Evolutionary conservation across 2,888 invertebrate species (phyloP).

Genomic region (Hydrotaea diabolus): DNA sequence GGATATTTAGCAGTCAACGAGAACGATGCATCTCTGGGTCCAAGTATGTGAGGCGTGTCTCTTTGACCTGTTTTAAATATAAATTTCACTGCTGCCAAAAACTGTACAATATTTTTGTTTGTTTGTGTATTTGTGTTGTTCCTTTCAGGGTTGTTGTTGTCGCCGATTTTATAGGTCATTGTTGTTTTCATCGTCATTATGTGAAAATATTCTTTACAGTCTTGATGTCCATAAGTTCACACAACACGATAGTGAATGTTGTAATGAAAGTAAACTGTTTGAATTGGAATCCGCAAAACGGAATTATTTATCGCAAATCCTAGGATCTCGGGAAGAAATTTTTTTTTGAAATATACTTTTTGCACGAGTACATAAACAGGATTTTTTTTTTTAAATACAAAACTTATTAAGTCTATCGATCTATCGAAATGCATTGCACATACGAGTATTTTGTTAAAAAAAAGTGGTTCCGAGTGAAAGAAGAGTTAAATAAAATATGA

Average conservation of each 20-base stretch:
- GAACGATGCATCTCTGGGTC: background rate
- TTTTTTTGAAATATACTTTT: too few relatives aligned
- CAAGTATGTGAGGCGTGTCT: slow-evolving; percentile 47
- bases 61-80: slow-evolving; percentile 44
- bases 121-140: background rate
- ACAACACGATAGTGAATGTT: background rate
- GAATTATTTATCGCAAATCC: too few relatives aligned
- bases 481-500: too few relatives aligned
- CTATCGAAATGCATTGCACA: too few relatives aligned
- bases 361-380: too few relatives aligned
- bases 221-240: background rate
- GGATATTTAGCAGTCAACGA: background rate
- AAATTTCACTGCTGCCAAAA: slow-evolving; percentile 44
- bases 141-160: slow-evolving; percentile 4
- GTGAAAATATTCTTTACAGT: slow-evolving; percentile 43
- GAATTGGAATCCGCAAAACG: too few relatives aligned
- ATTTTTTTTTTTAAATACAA: too few relatives aligned
- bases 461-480: too few relatives aligned
- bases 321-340: too few relatives aligned
- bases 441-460: too few relatives aligned
- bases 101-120: background rate
- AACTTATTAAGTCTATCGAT: too few relatives aligned
- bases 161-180: slow-evolving; percentile 47
- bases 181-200: slow-evolving; percentile 42
- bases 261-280: too few relatives aligned